Conservation (phyloP, 2,888 invertebrate species). For the Lasiommata megera region DNA sequence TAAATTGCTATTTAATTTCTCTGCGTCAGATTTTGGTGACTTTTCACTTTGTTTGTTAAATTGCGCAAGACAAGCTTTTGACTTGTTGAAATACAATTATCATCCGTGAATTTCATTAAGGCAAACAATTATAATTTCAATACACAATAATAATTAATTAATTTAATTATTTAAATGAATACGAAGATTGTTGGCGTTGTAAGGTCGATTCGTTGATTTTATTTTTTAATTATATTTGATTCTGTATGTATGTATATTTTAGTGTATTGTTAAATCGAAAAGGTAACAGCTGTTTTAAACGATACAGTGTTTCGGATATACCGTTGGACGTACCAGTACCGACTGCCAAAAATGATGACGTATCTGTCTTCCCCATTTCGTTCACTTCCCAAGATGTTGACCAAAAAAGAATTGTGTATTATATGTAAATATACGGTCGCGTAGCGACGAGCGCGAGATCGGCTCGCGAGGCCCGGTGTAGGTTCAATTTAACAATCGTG, state of each 20-base stretch:
- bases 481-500: not conserved
- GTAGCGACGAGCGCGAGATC: conserved; percentile 41
- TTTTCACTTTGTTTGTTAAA: not conserved
- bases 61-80: not conserved
- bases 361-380: conserved; percentile 46
- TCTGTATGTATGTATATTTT: not conserved
- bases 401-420: conserved; percentile 65
- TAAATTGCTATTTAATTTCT: not conserved
- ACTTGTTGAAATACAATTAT: not conserved
- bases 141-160: not conserved
- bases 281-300: not conserved
- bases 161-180: not conserved
- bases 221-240: not conserved
- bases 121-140: not conserved
- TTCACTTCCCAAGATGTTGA: conserved; percentile 67
- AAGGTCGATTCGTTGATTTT: conserved; percentile 4
- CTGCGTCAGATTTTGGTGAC: not conserved
- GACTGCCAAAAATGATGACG: conserved; percentile 30
- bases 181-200: conserved; percentile 9
- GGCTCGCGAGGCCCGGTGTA: not conserved
- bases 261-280: not conserved
- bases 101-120: not conserved
- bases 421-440: conserved; percentile 41
- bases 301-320: conserved; percentile 16
- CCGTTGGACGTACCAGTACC: conserved; percentile 20